Conservation (phyloP, 2,113 vertebrate species). For the Chascanopsetta lugubris region DNA sequence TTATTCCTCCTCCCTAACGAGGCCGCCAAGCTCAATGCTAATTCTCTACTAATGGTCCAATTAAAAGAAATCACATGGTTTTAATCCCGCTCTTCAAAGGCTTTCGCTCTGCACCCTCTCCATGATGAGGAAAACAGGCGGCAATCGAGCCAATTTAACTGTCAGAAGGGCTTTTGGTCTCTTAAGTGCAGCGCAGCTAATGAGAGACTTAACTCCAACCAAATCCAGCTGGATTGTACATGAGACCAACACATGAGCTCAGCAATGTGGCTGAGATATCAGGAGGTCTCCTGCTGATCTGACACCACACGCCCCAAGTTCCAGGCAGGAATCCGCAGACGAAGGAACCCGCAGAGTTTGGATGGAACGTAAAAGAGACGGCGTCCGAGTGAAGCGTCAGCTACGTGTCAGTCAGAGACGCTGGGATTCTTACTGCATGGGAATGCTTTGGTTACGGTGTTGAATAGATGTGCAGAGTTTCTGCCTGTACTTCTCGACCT, state of each 20-base stretch:
- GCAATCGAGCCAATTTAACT: constrained; percentile 79
- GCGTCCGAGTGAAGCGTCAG: not conserved
- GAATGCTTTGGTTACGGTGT: no score
- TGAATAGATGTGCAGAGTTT: no score
- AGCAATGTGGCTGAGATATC: constrained; percentile 71
- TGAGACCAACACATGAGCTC: constrained; percentile 77
- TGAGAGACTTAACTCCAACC: constrained; percentile 79
- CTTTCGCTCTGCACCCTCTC: constrained; percentile 71
- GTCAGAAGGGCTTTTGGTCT: constrained; percentile 76
- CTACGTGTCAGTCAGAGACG: not conserved
- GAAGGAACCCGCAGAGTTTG: constrained; percentile 20
- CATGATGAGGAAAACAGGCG: constrained; percentile 79
- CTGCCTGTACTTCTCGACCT: no score
- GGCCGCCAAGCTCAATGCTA: constrained; percentile 79
- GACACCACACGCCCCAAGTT: constrained; percentile 58
- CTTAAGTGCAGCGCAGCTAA: constrained; percentile 78
- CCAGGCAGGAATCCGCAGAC: constrained; percentile 26
- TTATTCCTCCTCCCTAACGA: constrained; percentile 75
- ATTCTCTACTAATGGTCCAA: constrained; percentile 85
- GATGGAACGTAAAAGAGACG: not conserved
- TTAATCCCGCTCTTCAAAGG: constrained; percentile 83
- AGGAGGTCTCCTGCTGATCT: constrained; percentile 71
- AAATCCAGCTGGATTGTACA: constrained; percentile 80
- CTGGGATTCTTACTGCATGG: no score
- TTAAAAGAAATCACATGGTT: constrained; percentile 85